Conservation (phyloP, 2,113 vertebrate species). For the Columba janthina region DNA sequence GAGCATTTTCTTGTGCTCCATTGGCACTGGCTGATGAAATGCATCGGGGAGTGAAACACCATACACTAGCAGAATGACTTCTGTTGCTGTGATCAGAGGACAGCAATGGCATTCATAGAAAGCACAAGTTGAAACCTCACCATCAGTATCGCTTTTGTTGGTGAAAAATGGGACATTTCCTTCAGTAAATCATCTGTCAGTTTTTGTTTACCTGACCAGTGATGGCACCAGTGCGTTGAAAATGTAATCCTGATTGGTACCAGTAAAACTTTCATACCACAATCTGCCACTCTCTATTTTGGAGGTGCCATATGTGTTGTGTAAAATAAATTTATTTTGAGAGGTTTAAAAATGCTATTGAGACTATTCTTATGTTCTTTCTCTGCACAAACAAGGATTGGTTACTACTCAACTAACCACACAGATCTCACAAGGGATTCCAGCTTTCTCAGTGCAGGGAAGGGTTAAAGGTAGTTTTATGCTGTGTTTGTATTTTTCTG, state of each 20-base stretch:
- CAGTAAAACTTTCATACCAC: background rate
- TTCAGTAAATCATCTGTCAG: background rate
- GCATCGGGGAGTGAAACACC: background rate
- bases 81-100: background rate
- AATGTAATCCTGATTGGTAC: background rate
- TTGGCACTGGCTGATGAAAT: background rate
- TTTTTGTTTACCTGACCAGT: background rate
- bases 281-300: background rate
- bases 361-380: background rate
- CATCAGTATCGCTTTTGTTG: background rate
- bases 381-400: background rate
- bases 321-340: constrained; percentile 4
- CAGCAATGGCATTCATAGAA: background rate
- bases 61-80: background rate
- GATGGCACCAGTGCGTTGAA: background rate
- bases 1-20: background rate
- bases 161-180: background rate
- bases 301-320: background rate
- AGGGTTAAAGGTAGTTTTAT: background rate
- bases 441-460: background rate
- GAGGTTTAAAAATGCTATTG: background rate
- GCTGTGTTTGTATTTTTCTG: background rate
- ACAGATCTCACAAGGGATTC: background rate
- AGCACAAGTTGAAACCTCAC: background rate
- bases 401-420: background rate